Conservation (phyloP, 2,113 vertebrate genomes). For the Sarotherodon lohbergeri region DNA sequence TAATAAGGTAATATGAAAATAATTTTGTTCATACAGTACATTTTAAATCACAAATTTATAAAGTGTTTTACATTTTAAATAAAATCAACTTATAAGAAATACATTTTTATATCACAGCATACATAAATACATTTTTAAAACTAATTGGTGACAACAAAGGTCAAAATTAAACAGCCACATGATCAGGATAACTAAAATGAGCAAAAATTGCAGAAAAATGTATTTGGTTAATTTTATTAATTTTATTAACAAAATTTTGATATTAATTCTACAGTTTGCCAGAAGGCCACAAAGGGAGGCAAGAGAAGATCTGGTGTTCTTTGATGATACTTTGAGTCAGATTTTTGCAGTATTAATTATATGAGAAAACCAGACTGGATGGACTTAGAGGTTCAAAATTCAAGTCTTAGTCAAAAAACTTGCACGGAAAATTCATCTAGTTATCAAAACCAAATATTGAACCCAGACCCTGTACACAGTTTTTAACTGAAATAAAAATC, state of each 20-base stretch:
- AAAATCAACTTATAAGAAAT: accelerated
- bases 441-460: accelerated
- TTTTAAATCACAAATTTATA: not conserved
- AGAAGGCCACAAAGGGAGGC: accelerated
- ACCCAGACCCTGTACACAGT: not conserved
- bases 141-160: accelerated
- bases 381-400: accelerated
- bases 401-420: accelerated
- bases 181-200: accelerated
- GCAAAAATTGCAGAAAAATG: accelerated
- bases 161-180: accelerated
- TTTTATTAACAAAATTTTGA: accelerated
- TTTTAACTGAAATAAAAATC: accelerated
- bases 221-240: not conserved
- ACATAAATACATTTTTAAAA: not conserved
- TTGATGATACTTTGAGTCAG: accelerated
- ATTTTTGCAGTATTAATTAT: not conserved
- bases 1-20: accelerated
- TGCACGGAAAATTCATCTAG: accelerated
- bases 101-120: accelerated
- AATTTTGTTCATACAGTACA: accelerated
- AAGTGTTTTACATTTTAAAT: accelerated
- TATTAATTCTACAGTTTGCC: not conserved
- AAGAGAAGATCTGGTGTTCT: accelerated
- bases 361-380: accelerated